Base-by-base conservation (phyloP, 1,140 invertebrate genomes). In the Penaeus japonicus region DNA sequence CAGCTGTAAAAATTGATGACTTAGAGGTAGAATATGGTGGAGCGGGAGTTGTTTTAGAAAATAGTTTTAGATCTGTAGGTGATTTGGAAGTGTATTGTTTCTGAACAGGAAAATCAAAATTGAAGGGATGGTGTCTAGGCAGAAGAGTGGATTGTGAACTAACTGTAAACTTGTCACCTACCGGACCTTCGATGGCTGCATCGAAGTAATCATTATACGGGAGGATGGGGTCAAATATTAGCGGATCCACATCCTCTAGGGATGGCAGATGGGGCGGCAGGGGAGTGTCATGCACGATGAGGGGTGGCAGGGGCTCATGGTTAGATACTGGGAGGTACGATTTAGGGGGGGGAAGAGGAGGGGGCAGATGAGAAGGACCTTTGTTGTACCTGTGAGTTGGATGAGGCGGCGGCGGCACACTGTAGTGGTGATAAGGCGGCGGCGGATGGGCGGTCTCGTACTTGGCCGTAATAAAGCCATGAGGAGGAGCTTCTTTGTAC, bases 401-500 rank as follows among this genome's bases (percentile, higher is more conserved):
- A 27, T 39, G 24, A 12, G 35, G 22, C 55, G 39, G 39, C 39
- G 78, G 78, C 2, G 22, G 24, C 18, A 53, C 39, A 15, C 35
- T 55, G 57, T 77, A 47, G 47, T 78, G 73, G 39, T 35, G 73
- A 53, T 30, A 32, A 39, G 12, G 59, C 30, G 57, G 24, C 12
- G 59, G 32, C 18, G 55, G 24, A 2, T 20, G 55, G 27, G 55
- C 57, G 18, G 59, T 2, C 35, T 87, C 85, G 35, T 87, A 87
- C 35, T 81, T 87, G 32, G 85, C 85, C 85, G 65, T 87, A 4
- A 87, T 81, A 27, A 87, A 87, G 20, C 85, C 85, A 53, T 87
- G 79, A 30, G 78, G 85, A 1, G 85, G 85, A 24, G 78, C 55
- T 20, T 80, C 78, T 20, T 87, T 54, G 57, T 87, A 87, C 24